Evolutionary conservation across 2,797 vertebrate species (phyloP).

Genomic region (Cuculus canorus): DNA sequence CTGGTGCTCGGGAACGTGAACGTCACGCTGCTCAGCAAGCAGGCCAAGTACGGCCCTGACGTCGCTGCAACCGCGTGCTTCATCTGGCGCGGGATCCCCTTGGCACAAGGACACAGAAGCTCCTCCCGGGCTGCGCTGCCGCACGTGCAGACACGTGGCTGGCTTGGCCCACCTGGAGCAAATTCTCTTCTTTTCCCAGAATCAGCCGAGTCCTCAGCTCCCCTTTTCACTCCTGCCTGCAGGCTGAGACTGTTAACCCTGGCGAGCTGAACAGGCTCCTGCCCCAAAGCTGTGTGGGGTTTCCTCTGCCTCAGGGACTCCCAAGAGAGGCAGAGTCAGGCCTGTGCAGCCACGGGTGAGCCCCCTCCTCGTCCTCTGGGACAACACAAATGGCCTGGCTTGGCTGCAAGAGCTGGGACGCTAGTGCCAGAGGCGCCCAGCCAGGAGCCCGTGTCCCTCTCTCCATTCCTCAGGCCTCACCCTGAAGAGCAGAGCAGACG

Average conservation of each 20-base stretch:
- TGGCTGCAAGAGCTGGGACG: not conserved
- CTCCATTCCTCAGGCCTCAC: not conserved
- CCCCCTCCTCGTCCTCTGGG: not conserved
- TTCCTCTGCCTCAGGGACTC: not conserved
- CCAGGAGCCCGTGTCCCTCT: not conserved
- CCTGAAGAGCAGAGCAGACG: not conserved
- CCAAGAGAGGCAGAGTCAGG: not conserved
- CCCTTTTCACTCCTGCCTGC: fast-evolving
- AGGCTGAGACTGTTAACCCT: not conserved
- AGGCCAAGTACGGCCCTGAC: constrained; percentile 81
- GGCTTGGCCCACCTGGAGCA: not conserved
- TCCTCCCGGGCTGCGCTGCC: not conserved
- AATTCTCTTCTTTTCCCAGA: not conserved
- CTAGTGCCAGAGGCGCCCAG: not conserved
- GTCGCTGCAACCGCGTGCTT: not conserved
- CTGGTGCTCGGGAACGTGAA: constrained; percentile 95
- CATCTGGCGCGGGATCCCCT: not conserved
- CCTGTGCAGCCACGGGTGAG: not conserved
- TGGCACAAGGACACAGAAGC: not conserved
- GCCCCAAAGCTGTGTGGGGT: fast-evolving
- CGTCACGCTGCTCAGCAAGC: constrained; percentile 93
- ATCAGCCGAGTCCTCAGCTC: not conserved
- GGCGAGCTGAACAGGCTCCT: not conserved
- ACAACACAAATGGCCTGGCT: not conserved
- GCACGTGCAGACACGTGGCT: not conserved